These are phyloP conservation scores for Acrocephalus arundinaceus DNA, from an alignment of 2,113 vertebrate genomes.

Conservation along the genomic window DNA sequence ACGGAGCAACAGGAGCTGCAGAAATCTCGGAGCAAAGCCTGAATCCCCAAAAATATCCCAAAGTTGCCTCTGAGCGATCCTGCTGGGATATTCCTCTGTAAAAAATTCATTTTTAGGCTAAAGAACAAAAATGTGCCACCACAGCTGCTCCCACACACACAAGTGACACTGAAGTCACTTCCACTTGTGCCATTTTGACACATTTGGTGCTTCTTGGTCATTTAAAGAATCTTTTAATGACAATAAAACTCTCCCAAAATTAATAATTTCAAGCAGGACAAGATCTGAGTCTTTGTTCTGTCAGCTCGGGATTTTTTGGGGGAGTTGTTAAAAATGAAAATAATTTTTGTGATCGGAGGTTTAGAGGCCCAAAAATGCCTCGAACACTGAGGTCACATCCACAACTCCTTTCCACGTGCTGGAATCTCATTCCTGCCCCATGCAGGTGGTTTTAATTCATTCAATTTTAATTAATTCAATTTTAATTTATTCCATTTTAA, in stretches of 20 bases:
- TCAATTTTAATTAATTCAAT: too few relatives aligned
- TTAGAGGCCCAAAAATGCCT: not conserved
- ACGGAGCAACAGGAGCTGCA: rapidly evolving
- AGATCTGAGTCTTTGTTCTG: not conserved
- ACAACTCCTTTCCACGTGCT: not conserved
- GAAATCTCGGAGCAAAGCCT: not conserved
- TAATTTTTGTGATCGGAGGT: not conserved
- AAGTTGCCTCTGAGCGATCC: not conserved
- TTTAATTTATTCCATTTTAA: too few relatives aligned
- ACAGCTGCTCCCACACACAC: not conserved
- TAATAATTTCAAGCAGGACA: not conserved
- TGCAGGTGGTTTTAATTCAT: not conserved
- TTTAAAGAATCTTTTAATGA: not conserved
- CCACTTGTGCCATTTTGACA: not conserved
- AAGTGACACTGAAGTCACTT: not conserved
- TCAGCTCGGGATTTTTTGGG: not conserved
- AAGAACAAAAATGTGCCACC: not conserved
- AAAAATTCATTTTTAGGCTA: not conserved
- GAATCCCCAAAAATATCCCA: not conserved
- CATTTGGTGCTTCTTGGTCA: not conserved
- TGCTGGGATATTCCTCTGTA: not conserved
- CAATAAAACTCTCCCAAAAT: not conserved
- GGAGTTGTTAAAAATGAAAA: not conserved
- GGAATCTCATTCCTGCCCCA: not conserved
- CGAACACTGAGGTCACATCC: not conserved